phyloP scores from a whole-genome alignment of 35 echinoderm and acorn worm genomes.

The Hemicentrotus pulcherrimus region DNA sequence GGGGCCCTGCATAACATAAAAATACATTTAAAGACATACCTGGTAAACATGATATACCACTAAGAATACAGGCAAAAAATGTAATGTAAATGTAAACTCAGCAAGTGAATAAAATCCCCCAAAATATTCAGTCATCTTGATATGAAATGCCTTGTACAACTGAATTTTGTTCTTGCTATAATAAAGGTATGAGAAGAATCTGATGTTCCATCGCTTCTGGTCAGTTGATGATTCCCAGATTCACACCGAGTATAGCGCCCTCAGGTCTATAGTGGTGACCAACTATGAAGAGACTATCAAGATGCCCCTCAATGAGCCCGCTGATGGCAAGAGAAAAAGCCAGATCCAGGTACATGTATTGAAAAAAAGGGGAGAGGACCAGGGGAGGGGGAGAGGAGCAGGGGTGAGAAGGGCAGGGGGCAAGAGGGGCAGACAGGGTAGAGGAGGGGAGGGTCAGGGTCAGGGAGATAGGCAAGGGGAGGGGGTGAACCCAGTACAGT shows the following conservation, averaged over 20 bases:
- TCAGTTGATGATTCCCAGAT: conserved; percentile 91
- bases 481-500: too few relatives aligned
- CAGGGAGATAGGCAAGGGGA: too few relatives aligned
- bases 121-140: too few relatives aligned
- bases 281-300: conserved; percentile 99
- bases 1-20: too few relatives aligned
- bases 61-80: background rate
- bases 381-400: too few relatives aligned
- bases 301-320: conserved; percentile 97
- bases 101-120: too few relatives aligned
- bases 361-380: too few relatives aligned
- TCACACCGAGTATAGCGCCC: conserved; percentile 89
- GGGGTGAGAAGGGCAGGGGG: too few relatives aligned
- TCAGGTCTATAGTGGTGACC: conserved; percentile 90
- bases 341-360: conserved; percentile 83
- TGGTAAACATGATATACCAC: background rate
- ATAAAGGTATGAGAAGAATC: conserved; percentile 96
- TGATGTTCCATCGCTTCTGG: conserved; percentile 99
- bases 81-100: too few relatives aligned
- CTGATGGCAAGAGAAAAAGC: conserved; percentile 87
- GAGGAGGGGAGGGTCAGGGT: too few relatives aligned
- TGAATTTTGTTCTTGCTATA: background rate
- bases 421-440: too few relatives aligned
- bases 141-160: background rate
- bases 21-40: too few relatives aligned